phyloP scores from a whole-genome alignment of 2,797 vertebrate genomes.

The Gymnoscopelus microlampas region DNA sequence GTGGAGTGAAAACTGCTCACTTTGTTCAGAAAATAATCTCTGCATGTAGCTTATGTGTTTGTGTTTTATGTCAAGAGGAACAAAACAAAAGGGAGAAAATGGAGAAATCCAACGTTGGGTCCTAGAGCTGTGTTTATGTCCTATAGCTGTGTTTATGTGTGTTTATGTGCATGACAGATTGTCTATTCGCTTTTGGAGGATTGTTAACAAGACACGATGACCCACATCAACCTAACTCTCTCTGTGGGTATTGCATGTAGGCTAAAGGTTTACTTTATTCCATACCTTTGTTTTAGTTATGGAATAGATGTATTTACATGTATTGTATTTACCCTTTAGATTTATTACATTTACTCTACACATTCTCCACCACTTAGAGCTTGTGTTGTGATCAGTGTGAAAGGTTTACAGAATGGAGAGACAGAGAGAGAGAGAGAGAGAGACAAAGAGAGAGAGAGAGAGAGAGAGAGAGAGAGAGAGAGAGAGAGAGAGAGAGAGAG shows the following conservation, averaged over 20 bases:
- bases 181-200: conserved; percentile 47
- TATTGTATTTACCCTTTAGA: no score
- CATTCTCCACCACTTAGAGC: no score
- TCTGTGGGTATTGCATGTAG: no score
- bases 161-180: conserved; percentile 42
- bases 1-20: background rate
- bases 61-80: conserved; percentile 16
- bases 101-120: conserved; percentile 8
- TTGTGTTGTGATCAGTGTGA: no score
- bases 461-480: background rate
- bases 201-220: conserved; percentile 52
- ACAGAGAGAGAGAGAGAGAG: no score
- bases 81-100: conserved; percentile 6
- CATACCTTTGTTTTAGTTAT: no score
- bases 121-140: background rate
- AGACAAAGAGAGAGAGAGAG: no score
- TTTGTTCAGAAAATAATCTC: background rate
- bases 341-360: no score
- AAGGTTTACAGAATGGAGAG: no score
- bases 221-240: conserved; percentile 47
- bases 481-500: background rate
- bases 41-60: background rate
- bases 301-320: no score
- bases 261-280: no score
- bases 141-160: background rate